Evolutionary conservation across 23 tunicate species (phyloP).

Genomic region (Ascidia mentula): DNA sequence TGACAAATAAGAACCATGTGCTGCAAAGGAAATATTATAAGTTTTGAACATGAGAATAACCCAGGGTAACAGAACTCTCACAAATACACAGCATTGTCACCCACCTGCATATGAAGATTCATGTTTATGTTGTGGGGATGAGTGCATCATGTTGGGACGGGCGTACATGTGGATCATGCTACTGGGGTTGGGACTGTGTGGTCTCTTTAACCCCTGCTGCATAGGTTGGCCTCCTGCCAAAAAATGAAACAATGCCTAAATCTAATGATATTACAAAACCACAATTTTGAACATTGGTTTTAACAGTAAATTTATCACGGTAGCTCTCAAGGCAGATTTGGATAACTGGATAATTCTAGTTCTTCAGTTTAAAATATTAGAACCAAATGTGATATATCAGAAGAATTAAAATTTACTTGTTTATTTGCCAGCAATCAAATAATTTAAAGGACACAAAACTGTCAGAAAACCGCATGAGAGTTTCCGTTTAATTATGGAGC

Average conservation of each 20-base stretch:
- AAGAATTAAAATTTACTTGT: no score
- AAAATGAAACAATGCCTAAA: background rate
- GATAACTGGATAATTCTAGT: no score
- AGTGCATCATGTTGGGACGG: constrained; percentile 17
- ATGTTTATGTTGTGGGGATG: constrained; percentile 30
- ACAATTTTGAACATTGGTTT: no score
- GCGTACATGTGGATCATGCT: constrained; percentile 44
- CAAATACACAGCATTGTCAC: background rate
- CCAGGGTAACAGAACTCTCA: background rate
- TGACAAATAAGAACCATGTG: constrained; percentile 13
- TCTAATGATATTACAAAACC: no score
- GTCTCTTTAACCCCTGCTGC: constrained; percentile 69
- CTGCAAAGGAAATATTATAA: background rate
- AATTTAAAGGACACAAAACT: no score
- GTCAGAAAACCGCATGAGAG: no score
- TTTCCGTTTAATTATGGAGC: no score
- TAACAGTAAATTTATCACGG: no score
- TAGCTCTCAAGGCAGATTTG: no score
- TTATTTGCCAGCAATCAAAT: no score
- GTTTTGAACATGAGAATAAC: background rate
- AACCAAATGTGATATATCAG: no score
- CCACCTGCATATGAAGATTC: constrained; percentile 22
- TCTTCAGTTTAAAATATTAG: no score
- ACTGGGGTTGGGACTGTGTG: constrained; percentile 74
- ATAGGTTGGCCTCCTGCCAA: constrained; percentile 1